Percentiles rank a stretch among this genome's conserved stretches.
These are phyloP conservation scores for Orius laevigatus DNA, from an alignment of 1,140 invertebrate species.

Conservation along the genomic window DNA sequence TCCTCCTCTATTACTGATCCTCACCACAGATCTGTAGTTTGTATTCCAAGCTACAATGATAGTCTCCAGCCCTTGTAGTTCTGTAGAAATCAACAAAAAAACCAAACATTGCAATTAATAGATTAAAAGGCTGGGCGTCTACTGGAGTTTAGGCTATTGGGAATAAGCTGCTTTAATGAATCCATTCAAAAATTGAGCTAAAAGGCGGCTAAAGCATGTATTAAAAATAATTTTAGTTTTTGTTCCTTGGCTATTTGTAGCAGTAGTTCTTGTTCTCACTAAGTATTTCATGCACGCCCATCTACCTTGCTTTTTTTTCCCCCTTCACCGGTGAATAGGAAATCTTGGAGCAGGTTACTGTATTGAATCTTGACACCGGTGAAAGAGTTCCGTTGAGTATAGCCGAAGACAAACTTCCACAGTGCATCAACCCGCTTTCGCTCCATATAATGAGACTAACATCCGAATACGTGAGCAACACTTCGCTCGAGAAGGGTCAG, in stretches of 20 bases:
- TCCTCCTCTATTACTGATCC: no score
- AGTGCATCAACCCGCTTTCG: conserved; percentile 73
- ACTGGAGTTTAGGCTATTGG: no score
- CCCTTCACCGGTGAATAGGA: conserved; percentile 34
- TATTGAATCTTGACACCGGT: conserved; percentile 86
- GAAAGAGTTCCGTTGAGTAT: conserved; percentile 73
- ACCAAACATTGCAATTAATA: no score
- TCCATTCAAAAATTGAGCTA: no score
- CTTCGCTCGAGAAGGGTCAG: conserved; percentile 48
- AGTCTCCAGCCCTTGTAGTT: no score
- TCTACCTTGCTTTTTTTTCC: conserved; percentile 13
- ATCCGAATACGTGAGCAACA: conserved; percentile 67
- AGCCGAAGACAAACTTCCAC: conserved; percentile 77
- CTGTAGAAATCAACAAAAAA: no score
- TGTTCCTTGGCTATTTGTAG: not conserved
- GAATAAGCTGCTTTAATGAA: no score
- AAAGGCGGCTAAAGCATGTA: not conserved
- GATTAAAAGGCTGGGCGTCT: no score
- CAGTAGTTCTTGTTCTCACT: not conserved
- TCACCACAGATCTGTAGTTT: no score
- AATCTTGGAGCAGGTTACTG: conserved; percentile 82
- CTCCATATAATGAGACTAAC: conserved; percentile 88
- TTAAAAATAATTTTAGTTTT: not conserved
- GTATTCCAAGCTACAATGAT: no score
- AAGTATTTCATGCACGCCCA: no score